Evolutionary conservation across 2,888 invertebrate genomes (phyloP), one percentile per base, ranked within the genome.

Genomic region (Ferdinandea cuprea): DNA sequence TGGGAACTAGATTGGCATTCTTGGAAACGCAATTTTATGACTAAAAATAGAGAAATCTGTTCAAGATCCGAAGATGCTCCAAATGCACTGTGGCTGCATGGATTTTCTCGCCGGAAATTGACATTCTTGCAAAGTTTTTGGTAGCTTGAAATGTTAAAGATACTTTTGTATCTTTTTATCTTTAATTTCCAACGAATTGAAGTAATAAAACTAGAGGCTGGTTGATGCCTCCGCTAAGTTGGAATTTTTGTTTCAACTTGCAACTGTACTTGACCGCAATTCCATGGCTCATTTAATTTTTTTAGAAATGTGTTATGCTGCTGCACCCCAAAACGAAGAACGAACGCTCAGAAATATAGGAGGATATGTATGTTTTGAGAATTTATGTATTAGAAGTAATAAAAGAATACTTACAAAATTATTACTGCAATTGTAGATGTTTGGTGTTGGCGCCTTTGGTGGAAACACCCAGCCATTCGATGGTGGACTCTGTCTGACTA

Each of bases 371-470:
- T 69, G 37, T 46, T 28, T 77, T 19, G 13, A 65, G 6, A 40
- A 17, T 28, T 56, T 4, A 35, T 30, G 44, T n/a, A 28, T 58
- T 30, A 13, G 7, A 7, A 15, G 19, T 11, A 42, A 42, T 7
- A 15, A 9, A 72, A 6, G 52, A 42, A 52, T 79, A 88, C 93
- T 92, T 92, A 96, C 96, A 95, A 95, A 95, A 56, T 87, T 86
- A 93, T 95, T 95, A 91, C 94, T 95, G 85, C 88, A 87, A 91
- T 92, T 92, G 92, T 93, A 89, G 85, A 90, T 89, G 92, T 94
- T 95, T 91, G 95, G 95, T 90, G 94, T 94, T 89, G 94, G 94
- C 91, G 94, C 93, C 91, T 95, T 95, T 88, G 95, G 95, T 89
- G 95, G 96, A 91, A 95, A 96, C 91, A 95, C 95, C 96, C 96